Base-by-base conservation (phyloP, 2,888 invertebrate species). In the Cybosia mesomella region DNA sequence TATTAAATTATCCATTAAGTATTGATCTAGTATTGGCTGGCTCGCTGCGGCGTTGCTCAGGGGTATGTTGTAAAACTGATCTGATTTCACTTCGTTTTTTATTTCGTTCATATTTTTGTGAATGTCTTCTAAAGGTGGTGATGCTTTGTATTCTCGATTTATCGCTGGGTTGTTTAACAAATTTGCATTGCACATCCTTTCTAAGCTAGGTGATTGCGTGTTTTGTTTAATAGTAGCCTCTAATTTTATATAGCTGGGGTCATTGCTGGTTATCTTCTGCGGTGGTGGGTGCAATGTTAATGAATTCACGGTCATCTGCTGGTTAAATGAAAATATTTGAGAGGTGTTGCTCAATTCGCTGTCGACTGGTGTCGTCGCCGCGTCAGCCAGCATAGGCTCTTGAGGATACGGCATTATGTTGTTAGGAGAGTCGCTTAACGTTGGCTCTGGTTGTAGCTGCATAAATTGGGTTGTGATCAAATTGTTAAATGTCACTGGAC, bases 171-270 rank as follows among this genome's bases (percentile, higher is more conserved):
- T 92, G 78, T 78, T 92, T 22, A 94, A 82, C 32, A 94, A 75
- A 74, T 93, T 92, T 0, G 90, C 93, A 67, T 89, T 92, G 77
- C 94, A 94, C 94, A 94, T 95, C 36, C 91, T 85, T 70, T 94
- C 94, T 39, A 94, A 83, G 64, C 93, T 91, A 0, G 94, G 94
- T 4, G 93, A 94, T 53, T 94, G 95, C 0, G 93, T 94, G 72
- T 94, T 95, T 71, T 94, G 95, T 79, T 95, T 95, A 49, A 95
- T 93, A 0, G 92, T 91, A 0, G 92, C 90, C 79, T 95, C 95
- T 43, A 94, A 75, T 80, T 95, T 95, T n/a, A 95, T 95, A 76
- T 93, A 94, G 71, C 94, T 94, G 9, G 94, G 93, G 67, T 95
- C 93, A 60, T 85, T 92, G 0, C 85, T 87, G 70, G 90, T 92